phyloP scores from a whole-genome alignment of 1,140 invertebrate species.

The Spodoptera frugiperda region DNA sequence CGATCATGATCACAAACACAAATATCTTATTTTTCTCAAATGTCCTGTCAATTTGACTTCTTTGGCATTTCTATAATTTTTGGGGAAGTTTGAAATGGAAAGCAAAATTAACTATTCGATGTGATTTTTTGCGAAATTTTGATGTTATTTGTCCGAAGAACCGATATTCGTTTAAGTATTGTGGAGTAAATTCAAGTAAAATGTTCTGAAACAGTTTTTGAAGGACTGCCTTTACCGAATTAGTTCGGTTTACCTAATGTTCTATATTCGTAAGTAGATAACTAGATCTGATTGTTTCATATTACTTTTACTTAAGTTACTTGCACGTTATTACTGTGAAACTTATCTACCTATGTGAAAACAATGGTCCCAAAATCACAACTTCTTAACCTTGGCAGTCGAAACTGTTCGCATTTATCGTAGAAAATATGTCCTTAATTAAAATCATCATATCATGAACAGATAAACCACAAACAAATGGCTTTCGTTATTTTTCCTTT shows the following conservation, averaged over 20 bases:
- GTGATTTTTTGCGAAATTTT: background rate
- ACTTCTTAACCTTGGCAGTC: too few relatives aligned
- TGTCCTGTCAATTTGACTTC: background rate
- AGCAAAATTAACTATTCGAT: slow-evolving; percentile 14
- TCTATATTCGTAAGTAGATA: background rate
- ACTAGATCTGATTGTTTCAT: background rate
- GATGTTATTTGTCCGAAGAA: background rate
- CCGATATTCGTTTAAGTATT: slow-evolving; percentile 8
- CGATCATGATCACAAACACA: too few relatives aligned
- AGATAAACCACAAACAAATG: too few relatives aligned
- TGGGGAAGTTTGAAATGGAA: background rate
- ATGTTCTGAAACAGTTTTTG: slow-evolving; percentile 12
- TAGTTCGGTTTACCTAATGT: background rate
- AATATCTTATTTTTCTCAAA: background rate
- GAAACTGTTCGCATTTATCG: too few relatives aligned
- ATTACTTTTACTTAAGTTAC: background rate
- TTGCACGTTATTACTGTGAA: background rate
- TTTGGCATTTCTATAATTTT: background rate
- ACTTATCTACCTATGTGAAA: background rate
- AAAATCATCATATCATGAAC: too few relatives aligned
- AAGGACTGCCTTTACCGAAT: background rate
- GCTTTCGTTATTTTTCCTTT: background rate
- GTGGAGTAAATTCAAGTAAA: slow-evolving; percentile 24
- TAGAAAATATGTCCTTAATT: too few relatives aligned
- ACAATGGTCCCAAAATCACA: too few relatives aligned